Evolutionary conservation across 2,113 vertebrate species (phyloP).

Genomic region (Paramisgurnus dabryanus): DNA sequence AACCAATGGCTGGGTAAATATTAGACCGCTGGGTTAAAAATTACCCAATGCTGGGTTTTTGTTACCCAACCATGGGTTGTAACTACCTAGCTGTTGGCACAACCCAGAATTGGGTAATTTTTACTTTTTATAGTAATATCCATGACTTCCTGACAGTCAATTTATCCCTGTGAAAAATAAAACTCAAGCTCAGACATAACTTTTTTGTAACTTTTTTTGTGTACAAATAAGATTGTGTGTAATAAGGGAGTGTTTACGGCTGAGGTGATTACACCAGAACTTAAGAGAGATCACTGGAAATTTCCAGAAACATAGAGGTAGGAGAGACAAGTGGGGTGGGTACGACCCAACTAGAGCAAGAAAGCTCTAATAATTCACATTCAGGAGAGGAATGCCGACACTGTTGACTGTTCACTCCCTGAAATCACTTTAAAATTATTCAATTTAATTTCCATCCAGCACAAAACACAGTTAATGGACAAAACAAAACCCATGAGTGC

Average conservation of each 20-base stretch:
- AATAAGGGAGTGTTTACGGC: conserved; percentile 28
- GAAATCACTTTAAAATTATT: neutral
- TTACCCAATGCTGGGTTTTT: no score
- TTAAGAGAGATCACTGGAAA: conserved; percentile 49
- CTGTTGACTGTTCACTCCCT: conserved; percentile 21
- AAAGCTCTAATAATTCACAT: conserved; percentile 39
- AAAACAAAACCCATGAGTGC: neutral
- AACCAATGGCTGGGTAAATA: no score
- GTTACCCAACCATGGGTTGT: no score
- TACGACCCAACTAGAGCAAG: conserved; percentile 1
- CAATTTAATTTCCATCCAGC: neutral
- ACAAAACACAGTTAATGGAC: neutral
- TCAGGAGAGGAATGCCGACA: conserved; percentile 35
- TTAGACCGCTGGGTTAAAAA: no score
- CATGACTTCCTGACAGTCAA: neutral
- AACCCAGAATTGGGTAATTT: no score
- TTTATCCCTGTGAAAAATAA: neutral
- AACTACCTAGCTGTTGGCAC: no score
- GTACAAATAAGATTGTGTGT: conserved; percentile 8
- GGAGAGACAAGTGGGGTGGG: neutral
- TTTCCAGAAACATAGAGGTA: conserved; percentile 57
- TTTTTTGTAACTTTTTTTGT: conserved; percentile 48
- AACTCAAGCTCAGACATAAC: neutral
- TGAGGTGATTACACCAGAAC: conserved; percentile 12
- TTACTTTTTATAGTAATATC: no score